These are phyloP conservation scores for Mobula hypostoma DNA, from an alignment of 2,113 vertebrate genomes.

Conservation along the genomic window DNA sequence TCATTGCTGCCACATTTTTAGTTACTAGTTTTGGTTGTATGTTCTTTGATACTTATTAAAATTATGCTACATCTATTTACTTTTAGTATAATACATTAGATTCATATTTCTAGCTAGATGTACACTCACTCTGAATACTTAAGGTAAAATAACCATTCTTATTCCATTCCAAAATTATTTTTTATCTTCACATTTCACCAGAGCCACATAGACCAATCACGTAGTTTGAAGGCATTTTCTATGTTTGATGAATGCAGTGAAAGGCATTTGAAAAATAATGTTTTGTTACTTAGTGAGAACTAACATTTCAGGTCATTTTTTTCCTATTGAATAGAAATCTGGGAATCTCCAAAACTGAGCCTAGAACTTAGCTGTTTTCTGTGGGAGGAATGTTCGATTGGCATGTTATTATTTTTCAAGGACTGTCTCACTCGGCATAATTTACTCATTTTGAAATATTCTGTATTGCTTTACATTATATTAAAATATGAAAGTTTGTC, in stretches of 20 bases:
- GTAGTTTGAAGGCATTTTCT: neutral
- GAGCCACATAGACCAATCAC: neutral
- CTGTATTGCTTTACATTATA: neutral
- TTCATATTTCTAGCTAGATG: neutral
- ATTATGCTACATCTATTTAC: too few species aligned
- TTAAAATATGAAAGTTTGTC: neutral
- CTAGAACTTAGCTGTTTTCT: neutral
- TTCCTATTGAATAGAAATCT: neutral
- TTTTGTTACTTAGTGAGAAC: neutral
- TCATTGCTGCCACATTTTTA: too few species aligned
- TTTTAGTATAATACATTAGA: too few species aligned
- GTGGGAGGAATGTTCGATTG: neutral
- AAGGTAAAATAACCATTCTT: neutral
- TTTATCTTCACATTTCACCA: neutral
- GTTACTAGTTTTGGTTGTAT: too few species aligned
- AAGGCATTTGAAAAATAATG: neutral
- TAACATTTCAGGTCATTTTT: neutral
- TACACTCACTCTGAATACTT: neutral
- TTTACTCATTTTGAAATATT: neutral
- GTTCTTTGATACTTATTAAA: too few species aligned
- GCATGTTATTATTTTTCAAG: neutral
- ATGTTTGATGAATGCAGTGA: neutral
- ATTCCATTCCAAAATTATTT: slow-evolving; percentile 19
- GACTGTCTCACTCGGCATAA: neutral
- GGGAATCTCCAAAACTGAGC: neutral